phyloP scores from a whole-genome alignment of 2,797 vertebrate species.

The Apogon talboti region DNA sequence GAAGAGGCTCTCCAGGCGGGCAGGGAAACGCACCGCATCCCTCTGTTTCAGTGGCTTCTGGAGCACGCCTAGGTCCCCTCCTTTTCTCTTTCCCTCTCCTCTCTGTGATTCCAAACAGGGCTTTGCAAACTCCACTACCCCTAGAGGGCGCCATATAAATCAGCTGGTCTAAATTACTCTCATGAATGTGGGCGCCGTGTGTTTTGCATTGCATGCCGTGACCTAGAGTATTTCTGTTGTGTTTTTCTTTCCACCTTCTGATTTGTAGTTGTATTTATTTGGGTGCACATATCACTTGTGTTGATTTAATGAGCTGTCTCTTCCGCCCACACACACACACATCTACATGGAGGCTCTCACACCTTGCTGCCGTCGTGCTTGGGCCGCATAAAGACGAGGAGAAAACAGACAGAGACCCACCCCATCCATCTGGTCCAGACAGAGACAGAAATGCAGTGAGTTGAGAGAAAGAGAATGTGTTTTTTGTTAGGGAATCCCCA shows the following conservation, averaged over 20 bases:
- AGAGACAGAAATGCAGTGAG: conserved; percentile 37
- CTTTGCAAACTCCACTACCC: conserved; percentile 48
- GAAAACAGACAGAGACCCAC: conserved; percentile 35
- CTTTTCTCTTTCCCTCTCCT: conserved; percentile 9
- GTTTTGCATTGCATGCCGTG: conserved; percentile 56
- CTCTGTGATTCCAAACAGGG: conserved; percentile 50
- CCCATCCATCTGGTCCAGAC: conserved; percentile 44
- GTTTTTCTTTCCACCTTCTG: conserved; percentile 27
- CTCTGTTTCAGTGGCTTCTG: conserved; percentile 93
- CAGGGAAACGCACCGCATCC: conserved; percentile 59
- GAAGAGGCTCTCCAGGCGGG: conserved; percentile 62
- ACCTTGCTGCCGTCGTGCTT: conserved; percentile 26
- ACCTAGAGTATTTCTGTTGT: conserved; percentile 40
- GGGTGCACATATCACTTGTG: conserved; percentile 69
- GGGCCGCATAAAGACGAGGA: conserved; percentile 22
- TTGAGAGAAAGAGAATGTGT: conserved; percentile 58
- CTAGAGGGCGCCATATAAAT: conserved; percentile 74
- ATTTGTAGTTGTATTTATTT: conserved; percentile 55
- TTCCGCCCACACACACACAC: conserved; percentile 27
- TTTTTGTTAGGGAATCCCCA: conserved; percentile 80
- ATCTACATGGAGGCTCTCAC: conserved; percentile 37
- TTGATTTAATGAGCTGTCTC: conserved; percentile 43
- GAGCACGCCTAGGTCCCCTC: conserved; percentile 84
- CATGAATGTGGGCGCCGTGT: conserved; percentile 65
- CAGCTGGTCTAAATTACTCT: conserved; percentile 66